phyloP scores from a whole-genome alignment of 2,113 vertebrate species.

The Phylloscopus trochiloides region DNA sequence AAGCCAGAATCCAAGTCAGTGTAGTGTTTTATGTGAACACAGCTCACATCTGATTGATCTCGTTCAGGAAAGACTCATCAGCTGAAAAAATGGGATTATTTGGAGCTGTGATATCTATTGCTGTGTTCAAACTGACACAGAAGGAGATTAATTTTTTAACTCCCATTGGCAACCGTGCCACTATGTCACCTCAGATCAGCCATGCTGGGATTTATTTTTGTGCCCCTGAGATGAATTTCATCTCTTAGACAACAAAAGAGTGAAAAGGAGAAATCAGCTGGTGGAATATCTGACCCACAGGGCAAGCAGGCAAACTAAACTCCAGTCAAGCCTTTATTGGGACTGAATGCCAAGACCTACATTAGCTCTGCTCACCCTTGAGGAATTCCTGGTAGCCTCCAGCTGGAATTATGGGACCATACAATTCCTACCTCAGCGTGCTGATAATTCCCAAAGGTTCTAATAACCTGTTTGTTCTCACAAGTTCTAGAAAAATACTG shows the following conservation, averaged over 20 bases:
- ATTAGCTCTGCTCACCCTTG: background rate
- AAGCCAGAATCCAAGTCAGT: background rate
- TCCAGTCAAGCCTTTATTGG: background rate
- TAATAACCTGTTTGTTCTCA: background rate
- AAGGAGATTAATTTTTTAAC: background rate
- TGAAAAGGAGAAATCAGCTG: constrained; percentile 12
- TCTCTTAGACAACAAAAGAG: background rate
- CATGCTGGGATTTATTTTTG: background rate
- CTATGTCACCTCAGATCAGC: constrained; percentile 21
- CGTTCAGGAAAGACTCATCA: background rate
- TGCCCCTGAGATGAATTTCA: background rate
- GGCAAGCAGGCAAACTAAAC: background rate
- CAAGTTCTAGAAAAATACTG: background rate
- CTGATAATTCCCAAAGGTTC: background rate
- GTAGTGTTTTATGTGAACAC: background rate
- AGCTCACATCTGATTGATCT: background rate
- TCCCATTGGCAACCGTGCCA: background rate
- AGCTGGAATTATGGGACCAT: background rate
- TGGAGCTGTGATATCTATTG: background rate
- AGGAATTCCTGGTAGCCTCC: background rate
- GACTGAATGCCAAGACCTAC: background rate
- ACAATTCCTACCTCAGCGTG: background rate
- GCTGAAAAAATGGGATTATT: background rate
- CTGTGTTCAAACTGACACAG: background rate
- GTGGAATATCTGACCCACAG: background rate